Conservation (phyloP, 2,888 invertebrate species). For the Stomorhina lunata region DNA sequence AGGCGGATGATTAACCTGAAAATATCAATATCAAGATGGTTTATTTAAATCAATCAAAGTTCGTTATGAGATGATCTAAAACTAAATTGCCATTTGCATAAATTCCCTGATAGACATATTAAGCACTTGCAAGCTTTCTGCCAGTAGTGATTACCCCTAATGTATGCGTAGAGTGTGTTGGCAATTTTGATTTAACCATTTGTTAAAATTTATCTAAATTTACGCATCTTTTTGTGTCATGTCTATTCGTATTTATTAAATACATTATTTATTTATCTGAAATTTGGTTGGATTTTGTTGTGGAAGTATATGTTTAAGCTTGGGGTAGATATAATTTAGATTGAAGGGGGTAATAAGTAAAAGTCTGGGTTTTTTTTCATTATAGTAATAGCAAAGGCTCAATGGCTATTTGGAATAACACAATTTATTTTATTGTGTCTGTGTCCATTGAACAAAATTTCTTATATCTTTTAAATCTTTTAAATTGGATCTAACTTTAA, state of each 20-base stretch:
- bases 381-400: neutral
- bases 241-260: constrained; percentile 25
- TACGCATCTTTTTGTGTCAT: constrained; percentile 48
- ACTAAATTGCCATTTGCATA: too few species aligned
- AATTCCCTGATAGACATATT: too few species aligned
- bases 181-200: constrained; percentile 27
- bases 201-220: constrained; percentile 53
- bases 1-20: too few species aligned
- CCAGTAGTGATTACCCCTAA: too few species aligned
- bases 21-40: too few species aligned
- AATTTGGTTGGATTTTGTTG: neutral
- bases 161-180: constrained; percentile 3
- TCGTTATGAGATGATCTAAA: too few species aligned
- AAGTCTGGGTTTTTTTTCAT: neutral
- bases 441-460: neutral
- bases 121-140: too few species aligned
- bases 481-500: neutral
- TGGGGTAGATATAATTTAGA: neutral
- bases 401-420: neutral
- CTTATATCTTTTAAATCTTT: neutral
- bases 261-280: constrained; percentile 40
- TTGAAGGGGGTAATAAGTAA: constrained; percentile 1
- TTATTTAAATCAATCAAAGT: too few species aligned
- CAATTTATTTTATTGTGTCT: neutral
- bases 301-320: neutral